A percentile compares a stretch with the other conserved stretches of the same genome.
Conservation (phyloP, 2,113 vertebrate genomes). For the Oreochromis tanganicae region DNA sequence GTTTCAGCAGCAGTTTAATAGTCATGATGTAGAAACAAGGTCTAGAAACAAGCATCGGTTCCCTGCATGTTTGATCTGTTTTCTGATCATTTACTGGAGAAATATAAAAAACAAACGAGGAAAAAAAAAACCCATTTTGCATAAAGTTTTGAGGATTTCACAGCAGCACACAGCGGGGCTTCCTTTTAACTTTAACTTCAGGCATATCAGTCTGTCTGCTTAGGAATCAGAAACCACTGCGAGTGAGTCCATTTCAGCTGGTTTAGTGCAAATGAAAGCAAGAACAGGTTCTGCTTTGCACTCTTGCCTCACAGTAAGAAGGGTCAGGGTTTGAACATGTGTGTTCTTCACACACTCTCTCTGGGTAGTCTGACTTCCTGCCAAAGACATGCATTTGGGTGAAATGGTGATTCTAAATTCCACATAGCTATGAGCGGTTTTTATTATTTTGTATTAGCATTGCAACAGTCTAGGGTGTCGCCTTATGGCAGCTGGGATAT, state of each 20-base stretch:
- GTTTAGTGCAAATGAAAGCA: not conserved
- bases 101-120: not conserved
- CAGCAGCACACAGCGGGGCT: not conserved
- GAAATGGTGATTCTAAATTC: not conserved
- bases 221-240: not conserved
- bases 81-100: not conserved
- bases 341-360: not conserved
- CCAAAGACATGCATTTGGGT: not conserved
- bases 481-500: not conserved
- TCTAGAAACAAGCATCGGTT: not conserved
- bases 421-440: not conserved
- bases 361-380: not conserved
- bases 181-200: not conserved
- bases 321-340: not conserved
- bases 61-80: not conserved
- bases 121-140: fast-evolving
- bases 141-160: not conserved
- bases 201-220: not conserved
- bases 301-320: not conserved
- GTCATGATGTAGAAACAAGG: not conserved
- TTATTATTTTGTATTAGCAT: not conserved
- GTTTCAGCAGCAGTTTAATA: not conserved
- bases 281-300: not conserved
- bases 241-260: not conserved
- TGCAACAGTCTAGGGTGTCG: not conserved